Conservation (phyloP, 2,888 invertebrate species). For the Epistrophe grossulariae region DNA sequence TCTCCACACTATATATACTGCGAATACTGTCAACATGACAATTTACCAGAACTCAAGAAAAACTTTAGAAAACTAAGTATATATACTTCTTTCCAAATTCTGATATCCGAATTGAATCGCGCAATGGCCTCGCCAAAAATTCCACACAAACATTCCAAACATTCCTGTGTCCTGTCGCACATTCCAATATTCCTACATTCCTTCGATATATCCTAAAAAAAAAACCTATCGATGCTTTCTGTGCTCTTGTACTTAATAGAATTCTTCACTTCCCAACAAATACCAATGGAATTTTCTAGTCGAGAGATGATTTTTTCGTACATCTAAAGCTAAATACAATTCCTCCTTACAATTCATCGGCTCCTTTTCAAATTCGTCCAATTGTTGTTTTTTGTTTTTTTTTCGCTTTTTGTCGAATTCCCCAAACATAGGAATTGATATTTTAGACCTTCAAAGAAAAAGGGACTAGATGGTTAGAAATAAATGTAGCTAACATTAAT, state of each 20-base stretch:
- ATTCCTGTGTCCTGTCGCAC: conserved; percentile 57
- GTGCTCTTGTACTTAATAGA: conserved; percentile 54
- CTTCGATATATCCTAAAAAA: not conserved
- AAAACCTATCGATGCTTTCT: conserved; percentile 5
- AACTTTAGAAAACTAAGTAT: not conserved
- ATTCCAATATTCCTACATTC: conserved; percentile 35
- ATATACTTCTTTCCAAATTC: conserved; percentile 24
- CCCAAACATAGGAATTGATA: conserved; percentile 42
- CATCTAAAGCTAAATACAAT: conserved; percentile 1
- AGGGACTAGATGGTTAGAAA: conserved; percentile 14
- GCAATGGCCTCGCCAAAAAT: conserved; percentile 62
- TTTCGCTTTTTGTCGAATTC: not conserved
- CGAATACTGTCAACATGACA: not conserved
- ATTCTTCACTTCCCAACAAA: conserved; percentile 72
- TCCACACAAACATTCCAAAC: conserved; percentile 69
- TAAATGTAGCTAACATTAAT: not conserved
- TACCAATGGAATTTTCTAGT: conserved; percentile 56
- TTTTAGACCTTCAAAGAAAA: conserved; percentile 8
- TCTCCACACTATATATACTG: not conserved
- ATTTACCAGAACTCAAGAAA: not conserved
- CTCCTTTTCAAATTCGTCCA: conserved; percentile 58
- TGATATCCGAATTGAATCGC: conserved; percentile 64
- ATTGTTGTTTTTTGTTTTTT: conserved; percentile 46
- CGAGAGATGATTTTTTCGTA: not conserved
- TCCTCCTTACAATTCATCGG: conserved; percentile 58